phyloP scores from a whole-genome alignment of 2,888 invertebrate species.

The Pelosia muscerda region DNA sequence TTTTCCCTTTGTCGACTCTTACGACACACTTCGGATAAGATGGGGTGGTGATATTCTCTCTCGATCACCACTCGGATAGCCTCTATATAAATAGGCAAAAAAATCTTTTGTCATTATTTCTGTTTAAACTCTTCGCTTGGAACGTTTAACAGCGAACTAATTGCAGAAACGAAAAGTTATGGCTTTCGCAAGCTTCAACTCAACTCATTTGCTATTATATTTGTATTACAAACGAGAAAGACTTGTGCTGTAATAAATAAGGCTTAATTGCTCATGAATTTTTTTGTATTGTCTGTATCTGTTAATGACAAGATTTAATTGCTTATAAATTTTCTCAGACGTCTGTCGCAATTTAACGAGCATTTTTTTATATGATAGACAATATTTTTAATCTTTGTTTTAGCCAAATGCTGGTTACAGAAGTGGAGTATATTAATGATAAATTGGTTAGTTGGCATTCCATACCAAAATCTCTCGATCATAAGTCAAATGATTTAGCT shows the following conservation, averaged over 20 bases:
- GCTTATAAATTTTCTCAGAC: background rate
- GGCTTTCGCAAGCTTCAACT: constrained; percentile 1
- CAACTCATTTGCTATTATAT: background rate
- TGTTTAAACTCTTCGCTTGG: background rate
- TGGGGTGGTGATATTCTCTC: too few relatives aligned
- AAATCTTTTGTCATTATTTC: background rate
- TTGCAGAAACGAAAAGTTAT: background rate
- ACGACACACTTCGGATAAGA: too few relatives aligned
- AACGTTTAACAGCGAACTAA: background rate
- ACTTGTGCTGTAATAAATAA: background rate
- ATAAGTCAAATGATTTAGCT: background rate
- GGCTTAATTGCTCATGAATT: background rate
- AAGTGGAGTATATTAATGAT: too few relatives aligned
- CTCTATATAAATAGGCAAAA: background rate
- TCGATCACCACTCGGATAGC: too few relatives aligned
- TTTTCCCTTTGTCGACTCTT: too few relatives aligned
- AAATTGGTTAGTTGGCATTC: too few relatives aligned
- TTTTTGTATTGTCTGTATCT: background rate
- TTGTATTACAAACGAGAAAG: background rate
- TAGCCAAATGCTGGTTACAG: too few relatives aligned
- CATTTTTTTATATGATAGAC: background rate
- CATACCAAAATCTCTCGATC: background rate
- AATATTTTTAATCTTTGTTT: too few relatives aligned
- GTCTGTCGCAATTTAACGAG: too few relatives aligned
- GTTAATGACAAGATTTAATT: background rate